Evolutionary conservation across 2,113 vertebrate genomes (phyloP).

Genomic region (Aegithalos caudatus): DNA sequence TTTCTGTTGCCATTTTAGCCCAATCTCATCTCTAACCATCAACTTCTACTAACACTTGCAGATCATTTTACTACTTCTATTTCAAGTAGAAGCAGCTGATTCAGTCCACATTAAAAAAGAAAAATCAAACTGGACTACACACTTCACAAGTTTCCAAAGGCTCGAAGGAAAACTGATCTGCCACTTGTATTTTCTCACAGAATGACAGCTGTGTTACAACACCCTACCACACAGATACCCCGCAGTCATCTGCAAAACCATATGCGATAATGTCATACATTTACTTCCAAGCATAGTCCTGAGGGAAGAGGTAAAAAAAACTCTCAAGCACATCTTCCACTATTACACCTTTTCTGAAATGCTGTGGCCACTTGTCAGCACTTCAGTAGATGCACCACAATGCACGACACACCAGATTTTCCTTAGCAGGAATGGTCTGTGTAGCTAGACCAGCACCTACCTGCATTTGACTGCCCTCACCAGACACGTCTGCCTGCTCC

Average conservation of each 20-base stretch:
- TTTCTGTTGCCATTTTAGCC: neutral
- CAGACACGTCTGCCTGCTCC: neutral
- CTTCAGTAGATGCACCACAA: neutral
- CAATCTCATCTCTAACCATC: neutral
- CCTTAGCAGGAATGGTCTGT: neutral
- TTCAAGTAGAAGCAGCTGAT: neutral
- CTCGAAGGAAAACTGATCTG: neutral
- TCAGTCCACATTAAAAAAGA: neutral
- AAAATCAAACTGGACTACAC: neutral
- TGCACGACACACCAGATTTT: neutral
- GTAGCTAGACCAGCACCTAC: neutral
- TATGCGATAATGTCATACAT: neutral
- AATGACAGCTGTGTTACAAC: neutral
- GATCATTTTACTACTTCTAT: neutral
- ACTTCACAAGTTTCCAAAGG: neutral
- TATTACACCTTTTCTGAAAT: neutral
- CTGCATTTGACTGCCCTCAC: neutral
- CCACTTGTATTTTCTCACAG: neutral
- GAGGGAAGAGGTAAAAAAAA: neutral
- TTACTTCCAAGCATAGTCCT: neutral
- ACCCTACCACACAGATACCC: neutral
- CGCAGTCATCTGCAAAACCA: neutral
- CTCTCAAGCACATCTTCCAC: neutral
- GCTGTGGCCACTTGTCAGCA: neutral
- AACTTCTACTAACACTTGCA: neutral